Conservation (phyloP, 2,113 vertebrate genomes). For the Cryptomyrus ogoouensis region DNA sequence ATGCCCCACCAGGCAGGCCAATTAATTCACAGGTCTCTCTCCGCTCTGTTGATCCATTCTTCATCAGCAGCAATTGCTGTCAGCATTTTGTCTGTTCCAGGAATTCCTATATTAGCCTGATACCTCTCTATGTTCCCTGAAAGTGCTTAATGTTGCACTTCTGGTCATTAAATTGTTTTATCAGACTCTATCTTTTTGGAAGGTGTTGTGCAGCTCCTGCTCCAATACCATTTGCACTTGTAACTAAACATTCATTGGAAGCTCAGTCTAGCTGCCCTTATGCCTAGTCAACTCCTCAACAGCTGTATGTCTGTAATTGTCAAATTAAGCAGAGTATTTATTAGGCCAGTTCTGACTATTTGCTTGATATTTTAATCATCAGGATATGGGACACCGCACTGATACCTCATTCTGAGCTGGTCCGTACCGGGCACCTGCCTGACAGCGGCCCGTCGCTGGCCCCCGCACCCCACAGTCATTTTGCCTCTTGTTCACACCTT, state of each 20-base stretch:
- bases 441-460: background rate
- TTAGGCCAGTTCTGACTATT: background rate
- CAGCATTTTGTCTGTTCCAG: background rate
- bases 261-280: background rate
- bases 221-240: background rate
- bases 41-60: constrained; percentile 1
- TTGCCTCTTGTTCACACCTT: background rate
- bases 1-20: background rate
- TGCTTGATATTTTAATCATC: background rate
- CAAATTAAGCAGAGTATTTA: background rate
- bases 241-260: background rate
- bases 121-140: background rate
- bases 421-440: background rate
- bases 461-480: background rate
- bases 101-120: background rate
- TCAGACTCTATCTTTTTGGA: background rate
- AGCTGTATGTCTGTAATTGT: background rate
- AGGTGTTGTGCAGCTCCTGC: background rate
- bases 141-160: background rate
- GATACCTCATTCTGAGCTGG: background rate
- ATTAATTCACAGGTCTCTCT: background rate
- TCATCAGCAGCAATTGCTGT: constrained; percentile 41
- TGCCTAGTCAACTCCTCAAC: background rate
- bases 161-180: background rate
- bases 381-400: background rate